Evolutionary conservation across 2,888 invertebrate species (phyloP), one percentile per base, ranked within the genome.

Genomic region (Himalopsyche anomala): DNA sequence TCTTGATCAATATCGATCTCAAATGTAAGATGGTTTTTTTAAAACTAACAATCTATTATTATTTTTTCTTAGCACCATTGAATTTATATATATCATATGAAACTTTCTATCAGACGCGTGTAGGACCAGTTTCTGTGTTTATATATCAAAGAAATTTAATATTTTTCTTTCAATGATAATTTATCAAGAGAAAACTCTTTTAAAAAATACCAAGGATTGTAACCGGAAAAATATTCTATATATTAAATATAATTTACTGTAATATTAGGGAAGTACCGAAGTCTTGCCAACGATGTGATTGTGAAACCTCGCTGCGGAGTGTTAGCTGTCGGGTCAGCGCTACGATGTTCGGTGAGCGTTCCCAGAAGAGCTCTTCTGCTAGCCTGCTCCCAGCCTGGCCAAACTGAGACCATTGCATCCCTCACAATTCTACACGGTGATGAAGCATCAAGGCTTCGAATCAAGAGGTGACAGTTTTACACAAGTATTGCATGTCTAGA

Each of bases 231-330:
- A 51, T 0, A 15, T 15, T 15, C 4, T 15, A 51, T 15, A 15
- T 15, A 15, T 15, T 51, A 5, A 69, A 69, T 0, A 74, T 28
- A 74, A 81, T 11, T 81, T 40, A 40, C 45, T 3, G 2, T 17
- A 81, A 38, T 42, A 51, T 82, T 28, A 88, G 88, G 88, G 88
- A 88, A 87, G 56, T 88, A 88, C 69, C 84, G 88, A 8, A 85
- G 55, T 19, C 82, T 88, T 42, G 79, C 69, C 36, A 83, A 81
- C 4, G 87, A 88, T 40, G 87, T 87, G 19, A 51, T 79, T 36
- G 87, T 88, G 42, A 81, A 79, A 8, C 88, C 88, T 0, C 69
- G 56, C 4, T 54, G 86, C 17, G 85, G 55, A 11, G 69, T 88
- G 19, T 56, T 88, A 5, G 28, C 40, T 11, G 82, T 86, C 0